These are phyloP conservation scores for Oxystoma pomonae DNA, from an alignment of 2,888 invertebrate genomes.

Conservation along the genomic window DNA sequence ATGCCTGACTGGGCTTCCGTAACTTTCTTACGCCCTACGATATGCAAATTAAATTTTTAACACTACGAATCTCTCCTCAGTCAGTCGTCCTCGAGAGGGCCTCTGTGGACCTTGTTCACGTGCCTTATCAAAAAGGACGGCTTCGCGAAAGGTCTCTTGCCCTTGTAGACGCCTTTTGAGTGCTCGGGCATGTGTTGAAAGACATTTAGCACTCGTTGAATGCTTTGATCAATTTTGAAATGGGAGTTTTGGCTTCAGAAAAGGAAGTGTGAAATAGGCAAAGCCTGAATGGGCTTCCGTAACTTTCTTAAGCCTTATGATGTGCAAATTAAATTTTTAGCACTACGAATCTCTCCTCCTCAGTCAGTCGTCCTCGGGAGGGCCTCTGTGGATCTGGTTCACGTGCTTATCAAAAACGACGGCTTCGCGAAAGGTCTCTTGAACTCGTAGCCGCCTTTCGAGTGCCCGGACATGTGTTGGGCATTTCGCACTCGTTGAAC, in stretches of 20 bases:
- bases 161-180: constrained; percentile 67
- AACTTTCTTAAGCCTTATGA: too few species aligned
- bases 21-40: too few species aligned
- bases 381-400: constrained; percentile 64
- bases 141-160: constrained; percentile 68
- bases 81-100: background rate
- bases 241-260: too few species aligned
- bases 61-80: too few species aligned
- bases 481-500: constrained; percentile 69
- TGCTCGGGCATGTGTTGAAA: constrained; percentile 74
- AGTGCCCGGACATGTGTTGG: constrained; percentile 73
- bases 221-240: too few species aligned
- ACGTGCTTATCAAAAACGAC: constrained; percentile 75
- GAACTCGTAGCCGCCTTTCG: constrained; percentile 68
- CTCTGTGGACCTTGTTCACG: constrained; percentile 66
- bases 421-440: constrained; percentile 71
- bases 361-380: constrained; percentile 1
- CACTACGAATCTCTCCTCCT: too few species aligned
- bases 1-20: too few species aligned
- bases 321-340: too few species aligned
- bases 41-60: too few species aligned
- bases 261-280: too few species aligned
- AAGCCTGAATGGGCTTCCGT: too few species aligned
- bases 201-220: constrained; percentile 69
- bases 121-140: constrained; percentile 77